Evolutionary conservation across 2,113 vertebrate species (phyloP).

Genomic region (Apodemus sylvaticus): DNA sequence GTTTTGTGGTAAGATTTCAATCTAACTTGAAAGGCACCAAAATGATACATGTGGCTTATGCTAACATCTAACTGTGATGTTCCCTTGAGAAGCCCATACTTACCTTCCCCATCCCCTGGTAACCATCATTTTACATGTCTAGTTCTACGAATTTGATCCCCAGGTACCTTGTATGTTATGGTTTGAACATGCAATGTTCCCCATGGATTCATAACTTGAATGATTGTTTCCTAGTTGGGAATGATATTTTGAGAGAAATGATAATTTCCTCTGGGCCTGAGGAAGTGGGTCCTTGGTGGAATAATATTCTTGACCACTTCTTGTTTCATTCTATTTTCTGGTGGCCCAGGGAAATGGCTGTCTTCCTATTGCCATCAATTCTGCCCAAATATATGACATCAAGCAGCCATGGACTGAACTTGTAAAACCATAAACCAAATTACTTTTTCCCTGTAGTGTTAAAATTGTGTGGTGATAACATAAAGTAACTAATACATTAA

Average conservation of each 20-base stretch:
- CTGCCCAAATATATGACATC: neutral
- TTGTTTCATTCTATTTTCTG: neutral
- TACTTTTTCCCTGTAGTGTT: neutral
- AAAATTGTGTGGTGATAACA: neutral
- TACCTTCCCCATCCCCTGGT: neutral
- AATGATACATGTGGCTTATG: neutral
- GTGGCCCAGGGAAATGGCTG: neutral
- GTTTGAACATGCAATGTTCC: neutral
- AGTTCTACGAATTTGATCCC: neutral
- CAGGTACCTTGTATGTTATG: neutral
- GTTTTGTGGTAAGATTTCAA: neutral
- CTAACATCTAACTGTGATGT: neutral
- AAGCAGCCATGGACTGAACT: neutral
- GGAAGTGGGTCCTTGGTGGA: neutral
- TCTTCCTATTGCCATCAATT: neutral
- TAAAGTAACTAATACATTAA: neutral
- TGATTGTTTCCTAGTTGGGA: neutral
- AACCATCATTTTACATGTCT: neutral
- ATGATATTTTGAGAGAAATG: neutral
- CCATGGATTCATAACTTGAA: neutral
- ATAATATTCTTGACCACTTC: neutral
- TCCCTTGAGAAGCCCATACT: neutral
- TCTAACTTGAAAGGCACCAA: neutral
- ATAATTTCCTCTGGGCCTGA: neutral
- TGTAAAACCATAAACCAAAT: neutral